phyloP scores from a whole-genome alignment of 2,797 vertebrate species.

The Nothura maculosa region DNA sequence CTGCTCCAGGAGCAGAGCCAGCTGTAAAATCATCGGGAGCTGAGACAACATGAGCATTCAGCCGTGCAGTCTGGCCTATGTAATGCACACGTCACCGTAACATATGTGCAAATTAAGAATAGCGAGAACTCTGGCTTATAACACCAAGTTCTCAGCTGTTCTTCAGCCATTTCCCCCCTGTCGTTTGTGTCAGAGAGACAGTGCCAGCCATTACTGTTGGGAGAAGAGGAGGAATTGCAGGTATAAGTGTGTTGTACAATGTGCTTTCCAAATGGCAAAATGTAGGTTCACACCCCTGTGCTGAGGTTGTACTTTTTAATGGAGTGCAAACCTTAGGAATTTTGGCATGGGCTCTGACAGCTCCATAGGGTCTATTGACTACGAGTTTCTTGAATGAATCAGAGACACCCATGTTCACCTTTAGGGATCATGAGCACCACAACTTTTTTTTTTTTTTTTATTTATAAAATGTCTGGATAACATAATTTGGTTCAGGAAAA shows the following conservation, averaged over 20 bases:
- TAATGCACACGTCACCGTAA: background rate
- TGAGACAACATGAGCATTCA: slow-evolving; percentile 14
- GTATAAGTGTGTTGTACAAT: background rate
- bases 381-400: background rate
- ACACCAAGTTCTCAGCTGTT: slow-evolving; percentile 30
- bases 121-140: slow-evolving; percentile 24
- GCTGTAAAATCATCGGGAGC: slow-evolving; percentile 47
- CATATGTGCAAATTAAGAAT: slow-evolving; percentile 38
- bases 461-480: background rate
- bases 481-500: background rate
- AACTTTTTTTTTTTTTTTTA: background rate
- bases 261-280: background rate
- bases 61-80: slow-evolving; percentile 4
- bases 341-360: background rate
- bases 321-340: background rate
- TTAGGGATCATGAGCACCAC: background rate
- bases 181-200: background rate
- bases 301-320: background rate
- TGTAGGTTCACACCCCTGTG: background rate
- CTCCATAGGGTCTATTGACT: background rate
- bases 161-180: background rate
- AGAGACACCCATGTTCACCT: background rate
- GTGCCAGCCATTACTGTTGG: background rate
- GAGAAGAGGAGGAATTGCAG: background rate
- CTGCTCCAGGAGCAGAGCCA: slow-evolving; percentile 36